Evolutionary conservation across 2,888 invertebrate species (phyloP).

Genomic region (Galeruca laticollis): DNA sequence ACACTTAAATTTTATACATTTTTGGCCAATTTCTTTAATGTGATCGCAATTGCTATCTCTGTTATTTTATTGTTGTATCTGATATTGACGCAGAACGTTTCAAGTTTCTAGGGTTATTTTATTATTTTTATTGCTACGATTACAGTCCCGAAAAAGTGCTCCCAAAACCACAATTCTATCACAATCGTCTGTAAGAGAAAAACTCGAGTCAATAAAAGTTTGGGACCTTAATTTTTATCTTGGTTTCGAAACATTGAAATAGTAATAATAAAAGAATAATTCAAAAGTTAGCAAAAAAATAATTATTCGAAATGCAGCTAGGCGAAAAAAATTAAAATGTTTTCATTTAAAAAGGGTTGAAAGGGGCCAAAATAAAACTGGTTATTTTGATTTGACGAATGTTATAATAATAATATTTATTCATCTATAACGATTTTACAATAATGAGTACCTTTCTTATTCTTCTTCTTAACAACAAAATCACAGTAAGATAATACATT

Average conservation of each 20-base stretch:
- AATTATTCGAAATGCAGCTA: too few species aligned
- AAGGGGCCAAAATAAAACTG: too few species aligned
- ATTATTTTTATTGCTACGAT: slow-evolving; percentile 4
- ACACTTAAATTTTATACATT: not conserved
- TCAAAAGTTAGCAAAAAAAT: too few species aligned
- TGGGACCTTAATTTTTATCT: not conserved
- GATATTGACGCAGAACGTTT: not conserved
- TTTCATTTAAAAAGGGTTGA: too few species aligned
- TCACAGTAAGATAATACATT: too few species aligned
- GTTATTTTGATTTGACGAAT: too few species aligned
- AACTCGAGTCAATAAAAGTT: not conserved
- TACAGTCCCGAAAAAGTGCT: not conserved
- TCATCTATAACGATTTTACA: too few species aligned
- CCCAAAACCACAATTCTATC: not conserved
- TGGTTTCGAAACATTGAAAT: not conserved
- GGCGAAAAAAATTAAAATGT: too few species aligned
- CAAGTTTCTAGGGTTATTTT: slow-evolving; percentile 5
- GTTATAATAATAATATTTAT: too few species aligned
- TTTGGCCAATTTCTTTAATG: not conserved
- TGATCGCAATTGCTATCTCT: not conserved
- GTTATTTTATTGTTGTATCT: not conserved
- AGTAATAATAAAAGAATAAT: not conserved
- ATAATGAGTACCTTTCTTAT: too few species aligned
- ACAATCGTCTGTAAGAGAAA: not conserved
- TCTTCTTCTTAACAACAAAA: too few species aligned